Conservation (phyloP, 2,113 vertebrate species). For the Tragelaphus imberbis region DNA sequence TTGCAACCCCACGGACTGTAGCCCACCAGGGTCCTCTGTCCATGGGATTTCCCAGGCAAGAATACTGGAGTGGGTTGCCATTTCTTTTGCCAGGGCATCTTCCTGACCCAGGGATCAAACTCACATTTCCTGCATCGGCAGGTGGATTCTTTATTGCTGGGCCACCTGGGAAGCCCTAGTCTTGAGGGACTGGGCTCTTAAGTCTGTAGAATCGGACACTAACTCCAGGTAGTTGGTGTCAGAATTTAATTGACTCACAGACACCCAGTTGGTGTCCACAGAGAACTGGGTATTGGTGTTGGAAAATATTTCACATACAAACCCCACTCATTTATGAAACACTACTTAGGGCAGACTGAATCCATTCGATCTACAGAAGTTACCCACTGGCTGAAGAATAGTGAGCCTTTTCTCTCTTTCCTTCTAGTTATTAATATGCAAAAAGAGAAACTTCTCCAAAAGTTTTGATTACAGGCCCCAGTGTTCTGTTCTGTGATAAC, state of each 20-base stretch:
- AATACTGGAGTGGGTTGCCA: not conserved
- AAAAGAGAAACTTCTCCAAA: not conserved
- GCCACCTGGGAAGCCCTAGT: not conserved
- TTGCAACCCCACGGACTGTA: not conserved
- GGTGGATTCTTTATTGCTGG: not conserved
- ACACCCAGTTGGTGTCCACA: not conserved
- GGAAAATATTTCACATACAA: not conserved
- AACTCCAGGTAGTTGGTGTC: not conserved
- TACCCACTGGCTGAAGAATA: conserved; percentile 24
- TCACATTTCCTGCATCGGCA: not conserved
- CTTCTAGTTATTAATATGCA: not conserved
- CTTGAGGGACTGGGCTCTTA: not conserved
- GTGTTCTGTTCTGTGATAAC: not conserved
- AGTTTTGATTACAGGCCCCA: not conserved
- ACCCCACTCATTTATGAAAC: not conserved
- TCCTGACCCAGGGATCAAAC: not conserved
- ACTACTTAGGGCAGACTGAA: not conserved
- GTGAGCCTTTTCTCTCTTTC: not conserved
- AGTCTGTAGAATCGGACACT: not conserved
- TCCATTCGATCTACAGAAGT: not conserved
- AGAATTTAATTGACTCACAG: not conserved
- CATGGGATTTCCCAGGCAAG: not conserved
- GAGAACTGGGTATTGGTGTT: not conserved
- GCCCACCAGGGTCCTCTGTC: not conserved
- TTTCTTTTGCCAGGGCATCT: not conserved